phyloP scores from a whole-genome alignment of 1,140 invertebrate genomes.

The Oedothorax gibbosus region DNA sequence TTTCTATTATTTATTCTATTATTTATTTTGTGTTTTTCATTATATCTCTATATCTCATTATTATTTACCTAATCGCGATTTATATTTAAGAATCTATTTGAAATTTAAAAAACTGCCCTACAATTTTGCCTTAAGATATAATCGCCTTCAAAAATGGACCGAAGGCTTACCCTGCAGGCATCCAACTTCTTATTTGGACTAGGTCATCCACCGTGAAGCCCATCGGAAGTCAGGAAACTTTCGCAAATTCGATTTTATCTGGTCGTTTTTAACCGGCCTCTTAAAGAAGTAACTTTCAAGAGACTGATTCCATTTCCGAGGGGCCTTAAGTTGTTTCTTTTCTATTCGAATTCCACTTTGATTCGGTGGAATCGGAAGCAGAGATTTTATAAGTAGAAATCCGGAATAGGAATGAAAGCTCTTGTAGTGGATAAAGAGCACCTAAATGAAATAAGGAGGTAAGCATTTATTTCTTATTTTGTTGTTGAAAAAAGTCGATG shows the following conservation, averaged over 20 bases:
- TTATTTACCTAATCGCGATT: too few species aligned
- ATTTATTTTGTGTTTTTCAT: too few species aligned
- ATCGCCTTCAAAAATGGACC: too few species aligned
- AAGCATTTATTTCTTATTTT: conserved; percentile 4
- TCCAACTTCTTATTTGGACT: not conserved
- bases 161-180: too few species aligned
- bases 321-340: conserved; percentile 42
- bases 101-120: too few species aligned
- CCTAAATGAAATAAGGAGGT: conserved; percentile 43
- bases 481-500: too few species aligned
- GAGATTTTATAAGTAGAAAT: conserved; percentile 28
- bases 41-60: too few species aligned
- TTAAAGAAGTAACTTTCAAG: conserved; percentile 28
- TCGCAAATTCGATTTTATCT: conserved; percentile 42
- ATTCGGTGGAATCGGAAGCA: conserved; percentile 25
- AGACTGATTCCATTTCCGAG: conserved; percentile 43
- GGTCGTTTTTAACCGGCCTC: conserved; percentile 43
- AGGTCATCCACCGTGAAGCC: not conserved
- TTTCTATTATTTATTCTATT: too few species aligned
- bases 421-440: conserved; percentile 23
- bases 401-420: conserved; percentile 43
- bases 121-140: too few species aligned
- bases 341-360: not conserved
- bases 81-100: too few species aligned
- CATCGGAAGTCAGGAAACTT: conserved; percentile 36